phyloP scores from a whole-genome alignment of 2,888 invertebrate genomes.

The Heliconius ethilla region DNA sequence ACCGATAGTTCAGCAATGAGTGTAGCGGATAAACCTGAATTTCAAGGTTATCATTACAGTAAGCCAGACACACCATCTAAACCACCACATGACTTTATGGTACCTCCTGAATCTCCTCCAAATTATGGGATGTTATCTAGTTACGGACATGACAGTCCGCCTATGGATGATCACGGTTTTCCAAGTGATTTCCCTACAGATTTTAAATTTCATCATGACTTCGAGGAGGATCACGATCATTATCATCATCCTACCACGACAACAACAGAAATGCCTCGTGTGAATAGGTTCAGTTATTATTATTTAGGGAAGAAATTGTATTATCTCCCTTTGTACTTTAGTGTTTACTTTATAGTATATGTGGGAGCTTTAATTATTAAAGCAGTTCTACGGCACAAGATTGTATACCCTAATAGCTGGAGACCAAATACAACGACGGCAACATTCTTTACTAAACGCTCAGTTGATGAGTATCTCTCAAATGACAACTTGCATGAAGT shows the following conservation, averaged over 20 bases:
- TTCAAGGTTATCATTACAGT: slow-evolving; percentile 61
- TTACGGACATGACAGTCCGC: slow-evolving; percentile 55
- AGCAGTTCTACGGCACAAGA: slow-evolving; percentile 87
- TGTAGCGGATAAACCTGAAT: slow-evolving; percentile 52
- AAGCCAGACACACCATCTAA: slow-evolving; percentile 59
- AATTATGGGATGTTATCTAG: slow-evolving; percentile 41
- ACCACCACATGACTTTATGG: slow-evolving; percentile 44
- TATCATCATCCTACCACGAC: slow-evolving; percentile 65
- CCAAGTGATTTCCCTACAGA: slow-evolving; percentile 75
- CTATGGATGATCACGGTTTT: slow-evolving; percentile 68
- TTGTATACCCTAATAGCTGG: slow-evolving; percentile 83
- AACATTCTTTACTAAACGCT: slow-evolving; percentile 71
- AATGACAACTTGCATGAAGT: slow-evolving; percentile 77
- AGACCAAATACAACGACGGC: slow-evolving; percentile 70
- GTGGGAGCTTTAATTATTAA: slow-evolving; percentile 87
- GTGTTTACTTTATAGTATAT: slow-evolving; percentile 86
- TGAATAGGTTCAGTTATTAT: slow-evolving; percentile 87
- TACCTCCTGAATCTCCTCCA: slow-evolving; percentile 46
- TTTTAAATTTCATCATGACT: slow-evolving; percentile 69
- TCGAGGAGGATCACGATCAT: slow-evolving; percentile 69
- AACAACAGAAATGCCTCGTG: slow-evolving; percentile 80
- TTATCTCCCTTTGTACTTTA: slow-evolving; percentile 89
- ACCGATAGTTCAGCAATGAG: slow-evolving; percentile 52
- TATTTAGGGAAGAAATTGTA: slow-evolving; percentile 88
- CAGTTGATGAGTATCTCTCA: slow-evolving; percentile 73